A percentile compares a stretch with the other conserved stretches of the same genome.
Evolutionary conservation across 2,797 vertebrate species (phyloP).

Genomic region (Siniperca obscura): DNA sequence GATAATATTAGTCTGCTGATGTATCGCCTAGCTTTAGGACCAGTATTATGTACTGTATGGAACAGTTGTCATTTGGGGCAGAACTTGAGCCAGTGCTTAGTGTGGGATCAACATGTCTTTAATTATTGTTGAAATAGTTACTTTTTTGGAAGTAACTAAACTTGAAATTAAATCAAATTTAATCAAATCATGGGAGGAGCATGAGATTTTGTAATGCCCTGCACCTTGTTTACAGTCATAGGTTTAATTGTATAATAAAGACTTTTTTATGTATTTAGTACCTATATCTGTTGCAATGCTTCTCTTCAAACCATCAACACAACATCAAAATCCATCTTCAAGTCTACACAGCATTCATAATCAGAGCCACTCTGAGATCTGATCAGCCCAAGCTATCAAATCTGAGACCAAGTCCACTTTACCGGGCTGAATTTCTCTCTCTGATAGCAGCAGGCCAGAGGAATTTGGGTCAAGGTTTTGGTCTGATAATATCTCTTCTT

Average conservation of each 20-base stretch:
- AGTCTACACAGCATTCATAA: slow-evolving; percentile 50
- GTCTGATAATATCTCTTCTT: slow-evolving; percentile 65
- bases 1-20: neutral
- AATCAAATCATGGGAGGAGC: neutral
- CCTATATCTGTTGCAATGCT: neutral
- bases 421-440: slow-evolving; percentile 50
- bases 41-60: neutral
- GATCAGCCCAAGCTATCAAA: slow-evolving; percentile 69
- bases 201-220: neutral
- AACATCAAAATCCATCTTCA: slow-evolving; percentile 34
- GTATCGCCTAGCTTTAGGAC: neutral
- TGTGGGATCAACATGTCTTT: neutral
- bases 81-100: neutral
- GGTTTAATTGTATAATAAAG: neutral
- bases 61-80: neutral
- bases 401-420: slow-evolving; percentile 57
- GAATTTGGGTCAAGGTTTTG: slow-evolving; percentile 67
- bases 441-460: slow-evolving; percentile 44
- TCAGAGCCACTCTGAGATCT: slow-evolving; percentile 47
- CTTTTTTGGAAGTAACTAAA: neutral
- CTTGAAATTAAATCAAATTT: neutral
- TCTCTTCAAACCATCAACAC: slow-evolving; percentile 20
- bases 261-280: neutral
- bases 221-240: neutral
- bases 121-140: neutral